A percentile compares a stretch with the other conserved stretches of the same genome.
Conservation (phyloP, 2,888 invertebrate species). For the Perithous albicinctus region DNA sequence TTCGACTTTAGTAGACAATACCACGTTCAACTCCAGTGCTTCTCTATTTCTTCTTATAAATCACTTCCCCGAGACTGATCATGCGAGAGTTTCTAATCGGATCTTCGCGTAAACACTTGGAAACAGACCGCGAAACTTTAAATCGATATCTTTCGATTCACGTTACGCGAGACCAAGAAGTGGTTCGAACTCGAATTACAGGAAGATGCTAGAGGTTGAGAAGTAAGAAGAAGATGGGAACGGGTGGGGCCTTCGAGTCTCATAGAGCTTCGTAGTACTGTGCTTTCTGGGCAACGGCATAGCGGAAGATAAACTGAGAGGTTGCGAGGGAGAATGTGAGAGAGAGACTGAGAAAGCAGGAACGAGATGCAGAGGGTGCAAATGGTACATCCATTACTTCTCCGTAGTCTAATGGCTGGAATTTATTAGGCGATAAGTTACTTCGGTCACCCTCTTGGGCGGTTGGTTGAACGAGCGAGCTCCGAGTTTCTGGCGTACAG, state of each 20-base stretch:
- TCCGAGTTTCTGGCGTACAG: constrained; percentile 74
- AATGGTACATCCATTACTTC: constrained; percentile 81
- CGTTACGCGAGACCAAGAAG: constrained; percentile 25
- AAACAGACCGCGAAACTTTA: constrained; percentile 60
- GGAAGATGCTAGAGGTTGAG: constrained; percentile 17
- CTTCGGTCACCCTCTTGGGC: constrained; percentile 71
- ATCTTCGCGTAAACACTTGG: constrained; percentile 61
- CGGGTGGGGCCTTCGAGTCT: constrained; percentile 45
- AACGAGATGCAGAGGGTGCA: constrained; percentile 74
- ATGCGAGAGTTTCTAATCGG: constrained; percentile 60
- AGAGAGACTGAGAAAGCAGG: constrained; percentile 45
- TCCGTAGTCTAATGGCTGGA: constrained; percentile 80
- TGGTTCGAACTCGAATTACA: constrained; percentile 46
- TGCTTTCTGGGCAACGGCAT: constrained; percentile 31
- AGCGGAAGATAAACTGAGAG: constrained; percentile 33
- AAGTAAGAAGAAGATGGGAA: constrained; percentile 15
- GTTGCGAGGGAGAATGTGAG: constrained; percentile 42
- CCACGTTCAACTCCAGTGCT: neutral
- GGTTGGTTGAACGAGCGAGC: constrained; percentile 74
- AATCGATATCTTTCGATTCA: constrained; percentile 60
- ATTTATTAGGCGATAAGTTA: constrained; percentile 81
- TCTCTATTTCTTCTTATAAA: constrained; percentile 42
- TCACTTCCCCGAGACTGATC: constrained; percentile 47
- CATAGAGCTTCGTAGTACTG: constrained; percentile 46
- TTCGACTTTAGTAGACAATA: constrained; percentile 7